phyloP scores from a whole-genome alignment of 2,888 invertebrate species.

The Drosophila meridiana region DNA sequence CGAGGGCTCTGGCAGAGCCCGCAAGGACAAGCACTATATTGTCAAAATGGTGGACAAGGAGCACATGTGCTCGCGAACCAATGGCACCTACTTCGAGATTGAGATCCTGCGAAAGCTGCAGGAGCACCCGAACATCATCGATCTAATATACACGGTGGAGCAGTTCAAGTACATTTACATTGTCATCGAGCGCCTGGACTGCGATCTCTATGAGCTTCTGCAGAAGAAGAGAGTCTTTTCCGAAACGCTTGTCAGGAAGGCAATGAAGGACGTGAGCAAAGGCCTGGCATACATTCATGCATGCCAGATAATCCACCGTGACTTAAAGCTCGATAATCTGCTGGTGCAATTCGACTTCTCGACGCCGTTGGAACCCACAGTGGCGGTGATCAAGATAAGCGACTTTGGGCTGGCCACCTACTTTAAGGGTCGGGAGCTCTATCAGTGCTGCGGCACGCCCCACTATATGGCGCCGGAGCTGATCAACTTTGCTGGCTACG shows the following conservation, averaged over 20 bases:
- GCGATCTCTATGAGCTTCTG: conserved; percentile 21
- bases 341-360: conserved; percentile 8
- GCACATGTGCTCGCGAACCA: background rate
- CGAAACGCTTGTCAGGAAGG: conserved; percentile 1
- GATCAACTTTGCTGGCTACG: conserved; percentile 26
- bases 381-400: conserved; percentile 24
- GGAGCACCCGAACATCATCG: conserved; percentile 41
- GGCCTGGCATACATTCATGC: conserved; percentile 36
- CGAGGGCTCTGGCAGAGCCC: background rate
- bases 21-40: background rate
- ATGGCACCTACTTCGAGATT: conserved; percentile 15
- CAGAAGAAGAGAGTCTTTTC: background rate
- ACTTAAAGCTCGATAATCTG: conserved; percentile 42
- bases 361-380: background rate
- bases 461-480: conserved; percentile 47
- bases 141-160: conserved; percentile 41
- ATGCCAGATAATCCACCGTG: conserved; percentile 37
- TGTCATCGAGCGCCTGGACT: conserved; percentile 23
- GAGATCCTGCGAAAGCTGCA: conserved; percentile 35
- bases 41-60: conserved; percentile 37
- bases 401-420: conserved; percentile 44
- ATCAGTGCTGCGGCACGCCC: conserved; percentile 33
- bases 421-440: conserved; percentile 10
- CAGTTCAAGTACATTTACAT: conserved; percentile 15
- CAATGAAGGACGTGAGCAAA: conserved; percentile 14